phyloP scores from a whole-genome alignment of 2,888 invertebrate genomes.

The Microctonus aethiopoides region DNA sequence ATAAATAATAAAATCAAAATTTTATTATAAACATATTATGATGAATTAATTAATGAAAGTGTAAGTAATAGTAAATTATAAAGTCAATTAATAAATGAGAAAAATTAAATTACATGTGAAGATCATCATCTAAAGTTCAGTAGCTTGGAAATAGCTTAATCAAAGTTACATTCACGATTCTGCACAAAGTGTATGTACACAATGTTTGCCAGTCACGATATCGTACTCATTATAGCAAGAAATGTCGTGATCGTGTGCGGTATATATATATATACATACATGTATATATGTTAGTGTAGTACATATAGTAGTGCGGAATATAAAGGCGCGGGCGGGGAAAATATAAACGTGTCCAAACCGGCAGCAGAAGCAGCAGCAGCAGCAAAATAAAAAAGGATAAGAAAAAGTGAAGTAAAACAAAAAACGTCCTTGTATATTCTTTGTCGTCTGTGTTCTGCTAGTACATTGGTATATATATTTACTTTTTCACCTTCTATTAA shows the following conservation, averaged over 20 bases:
- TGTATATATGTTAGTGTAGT: not conserved
- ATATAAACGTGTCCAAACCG: no score
- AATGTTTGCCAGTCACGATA: constrained; percentile 21
- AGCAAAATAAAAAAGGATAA: no score
- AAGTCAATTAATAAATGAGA: not conserved
- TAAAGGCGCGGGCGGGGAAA: not conserved
- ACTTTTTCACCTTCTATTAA: not conserved
- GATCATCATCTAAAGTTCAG: not conserved
- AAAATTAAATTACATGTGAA: not conserved
- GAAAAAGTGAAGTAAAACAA: not conserved
- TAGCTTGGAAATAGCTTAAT: constrained; percentile 31
- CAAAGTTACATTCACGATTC: not conserved
- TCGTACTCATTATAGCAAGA: constrained; percentile 26
- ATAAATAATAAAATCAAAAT: no score
- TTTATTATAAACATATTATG: no score
- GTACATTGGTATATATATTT: not conserved
- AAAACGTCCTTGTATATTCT: not conserved
- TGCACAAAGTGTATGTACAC: not conserved
- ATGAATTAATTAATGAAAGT: not conserved
- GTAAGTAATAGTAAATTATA: not conserved
- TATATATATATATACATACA: not conserved
- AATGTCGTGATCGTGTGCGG: constrained; percentile 2
- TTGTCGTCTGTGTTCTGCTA: not conserved
- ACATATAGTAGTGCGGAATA: not conserved
- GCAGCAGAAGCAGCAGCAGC: no score